Evolutionary conservation across 2,797 vertebrate genomes (phyloP), one percentile per base, ranked within the genome.

Genomic region (Balearica regulorum): DNA sequence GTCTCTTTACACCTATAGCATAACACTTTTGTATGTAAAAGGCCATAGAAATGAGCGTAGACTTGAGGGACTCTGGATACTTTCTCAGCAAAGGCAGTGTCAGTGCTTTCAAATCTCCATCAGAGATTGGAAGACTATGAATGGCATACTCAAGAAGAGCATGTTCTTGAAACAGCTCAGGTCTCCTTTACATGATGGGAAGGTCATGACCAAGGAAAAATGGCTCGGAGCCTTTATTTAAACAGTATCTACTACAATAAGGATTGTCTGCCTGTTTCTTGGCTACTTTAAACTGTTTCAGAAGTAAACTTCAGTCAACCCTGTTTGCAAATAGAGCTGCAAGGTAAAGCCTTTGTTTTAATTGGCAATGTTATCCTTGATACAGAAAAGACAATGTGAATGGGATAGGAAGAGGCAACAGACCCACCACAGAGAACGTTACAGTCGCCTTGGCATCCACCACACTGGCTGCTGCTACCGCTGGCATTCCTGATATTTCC

Each of bases 311-410:
- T 79, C 41, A 70, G 31, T 51, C 48, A 93, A 29, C 11, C 13
- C 9, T 60, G 19, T 78, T 31, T 81, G 35, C 28, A 86, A 76
- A 58, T 4, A 88, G 16, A 91, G 11, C 18, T 91, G 46, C 22
- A 69, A 95, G 83, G 83, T 96, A 86, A 95, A 86, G 33, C 13
- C 16, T 86, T 92, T 95, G 41, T 94, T 92, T 93, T 81, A 79
- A 39, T 72, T 94, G 46, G n/a, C 85, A 92, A 2, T 61, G 25
- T 25, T 71, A 68, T 78, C 57, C 29, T 92, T 85, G 57, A 85
- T 62, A 48, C 19, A 83, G 90, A 83, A 85, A 93, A 93, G 53
- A 77, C 81, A 90, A 84, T 51, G 49, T 35, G 44, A 89, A 51
- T 1, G 4, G 49, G 49, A 41, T 43, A 84, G 48, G 51, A 89